phyloP scores from a whole-genome alignment of 1,140 invertebrate genomes.

The Trypoxylus dichotomus region DNA sequence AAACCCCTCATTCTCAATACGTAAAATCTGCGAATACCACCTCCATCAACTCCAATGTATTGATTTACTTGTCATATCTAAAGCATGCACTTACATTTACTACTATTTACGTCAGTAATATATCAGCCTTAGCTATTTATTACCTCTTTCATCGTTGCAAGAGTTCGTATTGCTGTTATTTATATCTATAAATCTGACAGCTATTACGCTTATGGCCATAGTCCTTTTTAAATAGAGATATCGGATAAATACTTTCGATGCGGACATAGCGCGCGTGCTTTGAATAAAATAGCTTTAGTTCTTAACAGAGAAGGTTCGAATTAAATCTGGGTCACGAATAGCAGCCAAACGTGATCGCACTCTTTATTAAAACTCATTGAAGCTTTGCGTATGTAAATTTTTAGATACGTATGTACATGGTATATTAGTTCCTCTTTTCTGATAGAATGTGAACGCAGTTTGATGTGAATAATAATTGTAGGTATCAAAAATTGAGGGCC shows the following conservation, averaged over 20 bases:
- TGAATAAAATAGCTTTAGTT: neutral
- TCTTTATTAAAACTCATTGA: neutral
- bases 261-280: neutral
- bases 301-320: neutral
- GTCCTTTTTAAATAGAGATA: neutral
- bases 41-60: no score
- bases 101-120: no score
- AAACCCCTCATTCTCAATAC: no score
- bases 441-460: neutral
- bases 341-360: neutral
- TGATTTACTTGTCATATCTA: no score
- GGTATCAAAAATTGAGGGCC: no score
- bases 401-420: neutral
- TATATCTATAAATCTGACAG: neutral
- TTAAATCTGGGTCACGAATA: neutral
- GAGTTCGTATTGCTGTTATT: neutral
- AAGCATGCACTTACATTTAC: no score
- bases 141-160: neutral
- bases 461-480: no score
- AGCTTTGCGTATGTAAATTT: neutral
- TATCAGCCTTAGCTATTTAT: no score
- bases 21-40: no score
- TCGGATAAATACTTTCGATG: neutral
- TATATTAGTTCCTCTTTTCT: neutral
- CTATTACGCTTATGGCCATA: neutral